A percentile compares a stretch with the other conserved stretches of the same genome.
Evolutionary conservation across 2,113 vertebrate genomes (phyloP).

Genomic region (Mesitornis unicolor): DNA sequence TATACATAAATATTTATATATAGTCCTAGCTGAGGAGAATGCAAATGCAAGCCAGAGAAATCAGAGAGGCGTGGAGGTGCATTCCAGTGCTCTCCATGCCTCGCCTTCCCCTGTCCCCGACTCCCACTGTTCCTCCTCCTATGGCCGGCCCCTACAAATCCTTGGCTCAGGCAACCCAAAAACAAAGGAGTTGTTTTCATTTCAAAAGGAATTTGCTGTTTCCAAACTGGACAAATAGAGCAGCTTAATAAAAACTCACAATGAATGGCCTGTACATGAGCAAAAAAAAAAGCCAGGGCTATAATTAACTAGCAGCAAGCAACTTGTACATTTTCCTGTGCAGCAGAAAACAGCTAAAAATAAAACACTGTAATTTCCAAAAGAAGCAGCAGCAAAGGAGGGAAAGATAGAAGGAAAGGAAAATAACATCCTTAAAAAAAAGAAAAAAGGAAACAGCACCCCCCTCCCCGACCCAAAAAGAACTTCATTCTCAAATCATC

Average conservation of each 20-base stretch:
- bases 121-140: slow-evolving; percentile 37
- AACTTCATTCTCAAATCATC: slow-evolving; percentile 35
- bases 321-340: slow-evolving; percentile 71
- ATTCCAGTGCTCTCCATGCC: background rate
- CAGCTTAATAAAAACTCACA: slow-evolving; percentile 73
- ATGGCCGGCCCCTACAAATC: slow-evolving; percentile 34
- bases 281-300: slow-evolving; percentile 74
- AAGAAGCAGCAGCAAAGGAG: slow-evolving; percentile 50
- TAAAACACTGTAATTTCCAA: slow-evolving; percentile 70
- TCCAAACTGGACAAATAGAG: slow-evolving; percentile 71
- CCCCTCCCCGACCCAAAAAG: slow-evolving; percentile 19
- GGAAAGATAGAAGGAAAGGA: slow-evolving; percentile 40
- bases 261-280: slow-evolving; percentile 73
- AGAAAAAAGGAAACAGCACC: background rate
- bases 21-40: slow-evolving; percentile 6
- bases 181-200: slow-evolving; percentile 68
- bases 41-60: background rate
- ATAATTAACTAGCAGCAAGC: slow-evolving; percentile 75
- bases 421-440: slow-evolving; percentile 16
- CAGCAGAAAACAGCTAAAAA: slow-evolving; percentile 73
- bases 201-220: slow-evolving; percentile 70
- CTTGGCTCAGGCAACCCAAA: slow-evolving; percentile 52
- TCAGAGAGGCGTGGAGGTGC: background rate
- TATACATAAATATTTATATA: slow-evolving; percentile 58
- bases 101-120: background rate